phyloP scores from a whole-genome alignment of 2,888 invertebrate genomes.

The Sinodicranocentrus sp. region DNA sequence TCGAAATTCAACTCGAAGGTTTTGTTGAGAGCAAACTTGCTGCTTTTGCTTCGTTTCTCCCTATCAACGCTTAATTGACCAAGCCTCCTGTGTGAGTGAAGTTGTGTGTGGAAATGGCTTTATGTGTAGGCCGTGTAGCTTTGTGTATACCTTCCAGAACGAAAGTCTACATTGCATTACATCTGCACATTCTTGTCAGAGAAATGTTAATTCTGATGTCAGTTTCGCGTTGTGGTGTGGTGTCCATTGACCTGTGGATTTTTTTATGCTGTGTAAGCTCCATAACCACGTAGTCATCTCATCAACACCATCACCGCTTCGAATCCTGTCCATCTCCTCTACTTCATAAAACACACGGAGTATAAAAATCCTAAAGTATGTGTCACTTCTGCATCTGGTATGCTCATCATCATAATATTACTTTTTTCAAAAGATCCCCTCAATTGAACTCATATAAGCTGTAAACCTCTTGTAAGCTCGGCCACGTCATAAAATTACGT shows the following conservation, averaged over 20 bases:
- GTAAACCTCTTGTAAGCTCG: not conserved
- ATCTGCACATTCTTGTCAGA: conserved; percentile 50
- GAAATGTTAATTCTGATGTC: not conserved
- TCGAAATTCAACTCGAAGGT: not conserved
- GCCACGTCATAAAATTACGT: conserved; percentile 55
- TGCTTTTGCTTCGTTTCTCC: not conserved
- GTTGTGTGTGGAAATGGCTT: not conserved
- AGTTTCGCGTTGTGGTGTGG: not conserved
- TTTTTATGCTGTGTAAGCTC: conserved; percentile 1
- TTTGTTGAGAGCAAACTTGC: too few species aligned
- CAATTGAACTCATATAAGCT: conserved; percentile 19
- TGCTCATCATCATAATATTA: conserved; percentile 9
- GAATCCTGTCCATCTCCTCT: not conserved
- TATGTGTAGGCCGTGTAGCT: not conserved
- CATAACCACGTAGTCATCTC: conserved; percentile 14
- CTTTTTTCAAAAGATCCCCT: conserved; percentile 18
- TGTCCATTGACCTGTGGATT: conserved; percentile 55
- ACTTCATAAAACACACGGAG: not conserved
- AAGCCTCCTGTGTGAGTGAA: conserved; percentile 15
- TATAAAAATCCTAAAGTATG: too few species aligned
- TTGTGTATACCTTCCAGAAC: not conserved
- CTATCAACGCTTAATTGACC: conserved; percentile 18
- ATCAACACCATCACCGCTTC: too few species aligned
- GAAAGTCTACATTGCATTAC: not conserved
- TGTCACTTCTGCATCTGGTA: conserved; percentile 12